Evolutionary conservation across 2,113 vertebrate species (phyloP), one percentile per base, ranked within the genome.

Genomic region (Ailuropoda melanoleuca): DNA sequence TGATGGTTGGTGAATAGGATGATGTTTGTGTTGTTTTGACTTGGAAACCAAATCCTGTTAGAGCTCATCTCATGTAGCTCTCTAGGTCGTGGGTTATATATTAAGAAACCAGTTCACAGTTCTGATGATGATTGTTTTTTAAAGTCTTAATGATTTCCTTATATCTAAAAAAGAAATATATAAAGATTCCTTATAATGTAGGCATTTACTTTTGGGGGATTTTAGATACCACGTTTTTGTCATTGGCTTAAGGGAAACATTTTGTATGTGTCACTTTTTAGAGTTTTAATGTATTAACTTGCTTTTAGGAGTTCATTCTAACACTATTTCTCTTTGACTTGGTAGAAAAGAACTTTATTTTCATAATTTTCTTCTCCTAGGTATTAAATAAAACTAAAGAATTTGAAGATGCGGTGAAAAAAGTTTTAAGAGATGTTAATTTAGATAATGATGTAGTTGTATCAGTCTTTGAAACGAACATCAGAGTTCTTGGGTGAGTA

Each of bases 391-490:
- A 99, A 99, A 99, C 99, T 34, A 99, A 99, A 98, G 99, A 99
- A 99, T 99, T 99, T 98, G 99, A 99, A 98, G 99, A 99, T 70
- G 99, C 99, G 2, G 99, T 99, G 97, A 99, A 99, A 98, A 99
- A 99, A 98, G 99, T 99, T 95, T 98, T 99, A 98, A 98, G 98
- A 90, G 99, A 99, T 97, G 99, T 99, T 97, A 99, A 99, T 95
- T 99, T 99, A 98, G 99, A 99, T 98, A 99, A 99, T 13, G 99
- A 99, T 98, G 99, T 99, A 39, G 99, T 99, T 58, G 99, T 99
- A 37, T 99, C 99, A 14, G 99, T 99, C 88, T 99, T 99, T 97
- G 99, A 99, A 99, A 99, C 99, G 98, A 99, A 99, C 98, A 99
- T 99, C 97, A 99, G 99, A 98, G 99, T 99, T 95, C 99, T 99